Evolutionary conservation across 2,888 invertebrate genomes (phyloP), one percentile per base, ranked within the genome.

Genomic region (Hylaea fasciaria): DNA sequence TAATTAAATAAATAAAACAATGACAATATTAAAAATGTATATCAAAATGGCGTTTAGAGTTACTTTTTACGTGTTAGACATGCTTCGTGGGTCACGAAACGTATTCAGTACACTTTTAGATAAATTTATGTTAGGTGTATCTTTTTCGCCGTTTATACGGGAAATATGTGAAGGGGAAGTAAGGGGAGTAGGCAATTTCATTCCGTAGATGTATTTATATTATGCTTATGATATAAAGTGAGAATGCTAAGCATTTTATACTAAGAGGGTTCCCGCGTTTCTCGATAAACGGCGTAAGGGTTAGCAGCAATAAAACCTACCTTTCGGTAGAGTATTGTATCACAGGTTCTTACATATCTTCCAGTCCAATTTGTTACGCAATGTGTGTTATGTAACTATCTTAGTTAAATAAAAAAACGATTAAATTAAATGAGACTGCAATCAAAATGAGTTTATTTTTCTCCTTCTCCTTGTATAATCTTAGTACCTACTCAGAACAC

Each of bases 11-110:
- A 86, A 84, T 84, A 87, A 87, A 86, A 86, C 84, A 87, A 89
- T 91, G 91, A 92, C 91, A 92, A 92, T 92, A 92, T 91, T 91
- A 89, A 87, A 80, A 81, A 86, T 87, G 84, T 81, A 76, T 86
- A 89, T 87, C 86, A 88, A 86, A 82, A 84, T 81, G 80, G 83
- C 85, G 80, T 83, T 85, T 88, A 88, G 88, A 80, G 62, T 86
- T 88, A 89, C 80, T 78, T 87, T 88, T 82, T 83, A 82, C 81
- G 82, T 87, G 84, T 85, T 88, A 89, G 87, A 79, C 69, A 76
- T 85, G 87, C 85, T 88, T 87, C 78, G 81, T 86, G 81, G 71
- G 80, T 69, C 65, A 77, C 77, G 81, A 78, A 81, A 83, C 82
- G 82, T 83, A 85, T 78, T 77, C 77, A 76, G 75, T 77, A 76